These are phyloP conservation scores for Ctenopoma multispine DNA, from an alignment of 2,797 vertebrate species.

Conservation along the genomic window DNA sequence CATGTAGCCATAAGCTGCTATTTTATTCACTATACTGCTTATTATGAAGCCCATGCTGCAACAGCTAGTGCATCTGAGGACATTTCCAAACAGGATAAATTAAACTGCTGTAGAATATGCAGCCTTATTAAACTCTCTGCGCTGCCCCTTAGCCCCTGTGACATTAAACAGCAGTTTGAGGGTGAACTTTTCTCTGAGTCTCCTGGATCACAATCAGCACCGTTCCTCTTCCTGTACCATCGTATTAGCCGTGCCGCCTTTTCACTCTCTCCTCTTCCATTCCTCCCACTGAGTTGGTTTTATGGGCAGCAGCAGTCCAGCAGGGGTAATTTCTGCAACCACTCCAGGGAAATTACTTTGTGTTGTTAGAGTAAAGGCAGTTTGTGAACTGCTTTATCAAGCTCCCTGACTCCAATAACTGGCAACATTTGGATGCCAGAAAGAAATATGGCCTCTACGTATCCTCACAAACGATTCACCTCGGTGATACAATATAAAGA, in stretches of 20 bases:
- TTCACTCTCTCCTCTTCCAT: constrained; percentile 37
- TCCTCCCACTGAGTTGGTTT: constrained; percentile 73
- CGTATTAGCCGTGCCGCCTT: constrained; percentile 66
- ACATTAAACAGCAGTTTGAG: constrained; percentile 63
- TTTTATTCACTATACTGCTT: constrained; percentile 58
- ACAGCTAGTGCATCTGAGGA: constrained; percentile 50
- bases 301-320: constrained; percentile 75
- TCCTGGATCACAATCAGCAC: constrained; percentile 64
- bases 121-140: constrained; percentile 54
- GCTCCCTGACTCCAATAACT: constrained; percentile 68
- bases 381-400: constrained; percentile 80
- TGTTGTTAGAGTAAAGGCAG: constrained; percentile 76
- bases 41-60: constrained; percentile 53
- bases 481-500: constrained; percentile 18
- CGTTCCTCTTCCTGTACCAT: constrained; percentile 68
- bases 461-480: constrained; percentile 6
- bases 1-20: constrained; percentile 51
- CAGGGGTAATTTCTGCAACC: constrained; percentile 74
- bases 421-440: constrained; percentile 59
- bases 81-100: constrained; percentile 33
- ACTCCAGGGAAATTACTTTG: constrained; percentile 84
- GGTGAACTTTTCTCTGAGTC: constrained; percentile 47
- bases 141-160: constrained; percentile 18
- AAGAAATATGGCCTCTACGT: constrained; percentile 39
- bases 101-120: constrained; percentile 44